Evolutionary conservation across 1,140 invertebrate genomes (phyloP).

Genomic region (Pectinophora gossypiella): DNA sequence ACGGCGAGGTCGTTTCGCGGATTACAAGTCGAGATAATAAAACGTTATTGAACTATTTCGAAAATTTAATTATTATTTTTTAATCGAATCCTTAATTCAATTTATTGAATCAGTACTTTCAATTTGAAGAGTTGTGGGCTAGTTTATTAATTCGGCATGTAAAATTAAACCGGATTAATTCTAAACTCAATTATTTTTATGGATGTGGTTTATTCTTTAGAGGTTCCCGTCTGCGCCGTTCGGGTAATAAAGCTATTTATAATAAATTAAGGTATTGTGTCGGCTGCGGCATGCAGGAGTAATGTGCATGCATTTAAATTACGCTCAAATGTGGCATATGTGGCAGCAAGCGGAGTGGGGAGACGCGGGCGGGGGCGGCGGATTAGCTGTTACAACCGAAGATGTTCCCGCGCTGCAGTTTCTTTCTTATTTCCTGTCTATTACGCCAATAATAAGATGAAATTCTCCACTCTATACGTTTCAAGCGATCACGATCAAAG

Average conservation of each 20-base stretch:
- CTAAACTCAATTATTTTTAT: not conserved
- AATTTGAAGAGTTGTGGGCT: too few species aligned
- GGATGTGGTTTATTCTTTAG: not conserved
- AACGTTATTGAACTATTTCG: not conserved
- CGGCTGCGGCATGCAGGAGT: conserved; percentile 28
- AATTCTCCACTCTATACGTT: too few species aligned
- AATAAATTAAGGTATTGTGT: conserved; percentile 49
- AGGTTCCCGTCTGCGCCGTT: not conserved
- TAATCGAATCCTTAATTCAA: too few species aligned
- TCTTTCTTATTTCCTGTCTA: too few species aligned
- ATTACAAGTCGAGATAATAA: not conserved
- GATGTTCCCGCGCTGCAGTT: too few species aligned
- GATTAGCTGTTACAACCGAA: too few species aligned
- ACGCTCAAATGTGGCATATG: conserved; percentile 48
- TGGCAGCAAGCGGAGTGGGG: conserved; percentile 7
- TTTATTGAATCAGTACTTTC: too few species aligned
- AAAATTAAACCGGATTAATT: too few species aligned
- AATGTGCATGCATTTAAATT: conserved; percentile 59
- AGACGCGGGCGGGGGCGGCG: not conserved
- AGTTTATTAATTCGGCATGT: too few species aligned
- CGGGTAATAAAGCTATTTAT: conserved; percentile 31
- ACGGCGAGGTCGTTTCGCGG: conserved; percentile 16
- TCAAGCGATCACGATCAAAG: too few species aligned
- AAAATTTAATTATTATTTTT: too few species aligned
- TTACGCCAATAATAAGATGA: too few species aligned